Evolutionary conservation across 2,113 vertebrate species (phyloP).

Genomic region (Physeter macrocephalus): DNA sequence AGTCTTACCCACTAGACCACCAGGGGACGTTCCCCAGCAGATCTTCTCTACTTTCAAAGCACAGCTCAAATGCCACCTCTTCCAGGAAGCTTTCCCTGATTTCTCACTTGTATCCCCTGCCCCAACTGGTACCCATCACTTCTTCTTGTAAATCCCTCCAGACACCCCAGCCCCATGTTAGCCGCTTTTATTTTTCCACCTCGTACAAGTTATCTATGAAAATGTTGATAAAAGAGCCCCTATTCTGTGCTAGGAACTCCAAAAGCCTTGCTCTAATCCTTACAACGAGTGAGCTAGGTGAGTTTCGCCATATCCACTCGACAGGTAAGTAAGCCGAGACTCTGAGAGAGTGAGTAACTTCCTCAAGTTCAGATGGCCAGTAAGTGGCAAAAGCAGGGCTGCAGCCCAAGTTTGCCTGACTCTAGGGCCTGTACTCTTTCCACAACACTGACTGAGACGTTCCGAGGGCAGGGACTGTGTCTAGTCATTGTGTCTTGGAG

Average conservation of each 20-base stretch:
- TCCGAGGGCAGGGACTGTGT: neutral
- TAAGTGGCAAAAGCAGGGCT: neutral
- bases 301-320: neutral
- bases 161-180: neutral
- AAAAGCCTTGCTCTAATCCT: neutral
- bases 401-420: neutral
- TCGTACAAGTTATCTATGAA: neutral
- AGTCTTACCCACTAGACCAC: too few relatives aligned
- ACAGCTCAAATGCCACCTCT: neutral
- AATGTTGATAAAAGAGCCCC: neutral
- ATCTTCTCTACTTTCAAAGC: neutral
- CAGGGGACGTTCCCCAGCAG: too few relatives aligned
- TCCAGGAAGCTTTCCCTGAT: constrained; percentile 24
- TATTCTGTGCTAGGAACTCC: neutral
- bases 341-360: neutral
- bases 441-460: neutral
- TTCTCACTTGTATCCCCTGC: neutral
- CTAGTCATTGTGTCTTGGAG: neutral
- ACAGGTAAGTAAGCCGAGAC: neutral
- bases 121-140: neutral
- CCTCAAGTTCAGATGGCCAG: neutral
- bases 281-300: neutral
- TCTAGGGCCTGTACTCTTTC: neutral
- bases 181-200: neutral
- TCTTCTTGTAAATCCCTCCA: neutral